A percentile compares a stretch with the other conserved stretches of the same genome.
Evolutionary conservation across 2,113 vertebrate species (phyloP).

Genomic region (Amazona vittata): DNA sequence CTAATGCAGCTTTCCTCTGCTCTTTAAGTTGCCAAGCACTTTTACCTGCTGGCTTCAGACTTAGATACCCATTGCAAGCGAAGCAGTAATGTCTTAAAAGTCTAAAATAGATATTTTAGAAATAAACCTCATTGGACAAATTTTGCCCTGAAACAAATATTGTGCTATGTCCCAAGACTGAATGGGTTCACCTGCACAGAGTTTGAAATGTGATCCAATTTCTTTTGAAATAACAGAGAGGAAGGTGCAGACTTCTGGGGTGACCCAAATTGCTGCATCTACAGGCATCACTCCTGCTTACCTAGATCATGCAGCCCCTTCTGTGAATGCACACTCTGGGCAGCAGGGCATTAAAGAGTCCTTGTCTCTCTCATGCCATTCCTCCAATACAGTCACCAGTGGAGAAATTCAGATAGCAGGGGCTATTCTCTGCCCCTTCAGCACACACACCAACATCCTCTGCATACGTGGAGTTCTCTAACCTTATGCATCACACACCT

Average conservation of each 20-base stretch:
- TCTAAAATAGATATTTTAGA: background rate
- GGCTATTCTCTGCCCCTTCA: background rate
- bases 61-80: background rate
- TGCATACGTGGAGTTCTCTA: background rate
- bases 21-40: background rate
- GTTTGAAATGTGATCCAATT: background rate
- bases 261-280: background rate
- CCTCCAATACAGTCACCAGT: background rate
- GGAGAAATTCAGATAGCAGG: background rate
- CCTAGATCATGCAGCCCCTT: background rate
- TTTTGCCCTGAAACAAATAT: background rate
- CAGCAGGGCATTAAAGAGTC: background rate
- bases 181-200: fast-evolving
- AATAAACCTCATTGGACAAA: background rate
- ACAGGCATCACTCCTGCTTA: background rate
- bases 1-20: background rate
- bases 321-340: fast-evolving
- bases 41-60: background rate
- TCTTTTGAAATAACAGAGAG: background rate
- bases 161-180: background rate
- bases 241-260: background rate
- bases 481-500: background rate
- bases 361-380: background rate
- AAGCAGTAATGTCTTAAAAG: background rate
- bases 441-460: background rate